phyloP scores from a whole-genome alignment of 2,888 invertebrate species.

The Pantelozetes paolii region DNA sequence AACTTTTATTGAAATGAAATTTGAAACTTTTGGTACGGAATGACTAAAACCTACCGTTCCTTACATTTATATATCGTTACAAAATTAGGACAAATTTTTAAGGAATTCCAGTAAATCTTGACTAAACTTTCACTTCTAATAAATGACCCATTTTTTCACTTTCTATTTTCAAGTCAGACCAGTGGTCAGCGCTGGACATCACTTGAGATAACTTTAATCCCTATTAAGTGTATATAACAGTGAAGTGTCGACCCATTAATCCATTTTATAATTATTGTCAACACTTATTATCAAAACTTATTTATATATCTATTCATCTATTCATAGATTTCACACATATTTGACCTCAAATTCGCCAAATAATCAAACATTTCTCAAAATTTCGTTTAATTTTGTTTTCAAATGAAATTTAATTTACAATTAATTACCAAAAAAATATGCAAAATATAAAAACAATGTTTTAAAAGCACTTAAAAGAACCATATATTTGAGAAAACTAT shows the following conservation, averaged over 20 bases:
- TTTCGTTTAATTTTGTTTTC: too few relatives aligned
- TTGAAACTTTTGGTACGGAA: neutral
- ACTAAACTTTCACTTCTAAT: neutral
- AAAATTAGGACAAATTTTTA: constrained; percentile 1
- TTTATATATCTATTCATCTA: neutral
- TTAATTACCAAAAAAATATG: too few relatives aligned
- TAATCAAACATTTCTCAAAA: neutral
- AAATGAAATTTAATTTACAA: too few relatives aligned
- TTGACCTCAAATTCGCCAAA: neutral
- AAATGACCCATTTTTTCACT: neutral
- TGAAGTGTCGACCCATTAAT: neutral
- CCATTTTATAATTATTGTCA: neutral
- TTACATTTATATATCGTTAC: neutral
- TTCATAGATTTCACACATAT: neutral
- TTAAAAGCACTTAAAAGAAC: too few relatives aligned
- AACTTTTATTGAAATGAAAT: neutral
- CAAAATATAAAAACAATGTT: too few relatives aligned
- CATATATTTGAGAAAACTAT: too few relatives aligned
- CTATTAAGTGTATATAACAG: neutral
- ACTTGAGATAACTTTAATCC: neutral
- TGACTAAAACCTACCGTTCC: neutral
- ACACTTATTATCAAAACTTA: neutral
- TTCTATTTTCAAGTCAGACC: neutral
- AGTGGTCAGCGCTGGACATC: neutral
- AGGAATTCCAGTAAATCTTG: neutral